phyloP scores from a whole-genome alignment of 2,888 invertebrate genomes.

The Malthinus flaveolus region DNA sequence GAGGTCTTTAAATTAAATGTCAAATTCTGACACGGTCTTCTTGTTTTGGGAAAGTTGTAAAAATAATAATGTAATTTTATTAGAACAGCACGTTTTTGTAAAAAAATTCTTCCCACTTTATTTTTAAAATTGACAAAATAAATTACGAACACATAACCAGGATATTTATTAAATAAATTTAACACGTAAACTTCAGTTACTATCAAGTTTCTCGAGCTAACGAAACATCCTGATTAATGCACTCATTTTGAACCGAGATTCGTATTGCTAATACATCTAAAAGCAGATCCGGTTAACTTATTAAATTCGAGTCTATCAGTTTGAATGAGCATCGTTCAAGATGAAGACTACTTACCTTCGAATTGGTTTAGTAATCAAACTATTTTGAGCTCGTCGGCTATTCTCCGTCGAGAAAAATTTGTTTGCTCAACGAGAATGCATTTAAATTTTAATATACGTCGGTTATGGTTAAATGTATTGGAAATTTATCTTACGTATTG shows the following conservation, averaged over 20 bases:
- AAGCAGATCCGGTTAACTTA: conserved; percentile 5
- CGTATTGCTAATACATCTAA: conserved; percentile 10
- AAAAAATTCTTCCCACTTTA: neutral
- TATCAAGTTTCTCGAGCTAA: conserved; percentile 2
- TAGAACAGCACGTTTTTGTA: too few species aligned
- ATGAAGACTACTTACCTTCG: neutral
- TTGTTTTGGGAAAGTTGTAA: too few species aligned
- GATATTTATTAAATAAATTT: conserved; percentile 4
- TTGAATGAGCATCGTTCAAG: neutral
- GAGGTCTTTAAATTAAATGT: too few species aligned
- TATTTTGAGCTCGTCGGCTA: too few species aligned
- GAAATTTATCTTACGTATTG: too few species aligned
- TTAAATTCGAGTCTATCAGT: conserved; percentile 12
- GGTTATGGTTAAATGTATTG: too few species aligned
- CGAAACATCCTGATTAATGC: conserved; percentile 13
- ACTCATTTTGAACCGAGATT: conserved; percentile 11
- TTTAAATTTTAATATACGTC: too few species aligned
- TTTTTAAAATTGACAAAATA: conserved; percentile 3
- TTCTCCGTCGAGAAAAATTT: too few species aligned
- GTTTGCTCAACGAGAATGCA: too few species aligned
- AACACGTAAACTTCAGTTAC: conserved; percentile 6
- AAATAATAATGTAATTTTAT: too few species aligned
- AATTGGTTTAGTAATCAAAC: neutral
- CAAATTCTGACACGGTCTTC: too few species aligned
- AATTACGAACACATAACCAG: neutral